Conservation (phyloP, 1,140 invertebrate species). For the Fragariocoptes setiger region DNA sequence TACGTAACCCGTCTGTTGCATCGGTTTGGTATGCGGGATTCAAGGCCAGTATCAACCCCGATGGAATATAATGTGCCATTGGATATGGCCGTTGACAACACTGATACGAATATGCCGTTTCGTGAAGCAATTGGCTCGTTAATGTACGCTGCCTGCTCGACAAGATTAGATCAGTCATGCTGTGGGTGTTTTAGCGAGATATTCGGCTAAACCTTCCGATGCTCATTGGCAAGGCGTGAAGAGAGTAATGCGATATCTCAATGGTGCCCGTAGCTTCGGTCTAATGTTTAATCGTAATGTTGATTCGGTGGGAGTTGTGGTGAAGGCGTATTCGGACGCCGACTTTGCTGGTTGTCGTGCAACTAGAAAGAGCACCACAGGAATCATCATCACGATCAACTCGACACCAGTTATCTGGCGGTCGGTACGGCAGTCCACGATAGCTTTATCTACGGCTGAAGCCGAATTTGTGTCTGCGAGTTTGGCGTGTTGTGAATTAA, state of each 20-base stretch:
- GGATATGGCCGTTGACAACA: conserved; percentile 1
- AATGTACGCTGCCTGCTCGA: not conserved
- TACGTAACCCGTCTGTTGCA: not conserved
- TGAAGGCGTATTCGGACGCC: not conserved
- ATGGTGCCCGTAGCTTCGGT: not conserved
- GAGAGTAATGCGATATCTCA: not conserved
- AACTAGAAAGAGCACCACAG: not conserved
- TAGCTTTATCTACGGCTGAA: conserved; percentile 12
- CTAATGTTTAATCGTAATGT: not conserved
- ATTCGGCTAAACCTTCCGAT: not conserved
- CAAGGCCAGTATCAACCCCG: not conserved
- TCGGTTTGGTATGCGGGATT: conserved; percentile 12
- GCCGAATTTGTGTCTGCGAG: conserved; percentile 16
- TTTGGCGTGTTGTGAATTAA: conserved; percentile 15
- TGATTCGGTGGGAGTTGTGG: not conserved
- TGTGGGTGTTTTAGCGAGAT: not conserved
- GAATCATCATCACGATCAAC: not conserved
- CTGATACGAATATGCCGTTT: not conserved
- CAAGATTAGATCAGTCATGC: not conserved
- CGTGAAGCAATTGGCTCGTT: not conserved
- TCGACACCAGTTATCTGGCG: not conserved
- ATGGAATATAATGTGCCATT: not conserved
- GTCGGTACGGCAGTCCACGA: conserved; percentile 12
- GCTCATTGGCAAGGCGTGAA: not conserved
- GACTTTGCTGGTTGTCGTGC: not conserved